Evolutionary conservation across 2,888 invertebrate genomes (phyloP), one percentile per base, ranked within the genome.

Genomic region (Idaea straminata): DNA sequence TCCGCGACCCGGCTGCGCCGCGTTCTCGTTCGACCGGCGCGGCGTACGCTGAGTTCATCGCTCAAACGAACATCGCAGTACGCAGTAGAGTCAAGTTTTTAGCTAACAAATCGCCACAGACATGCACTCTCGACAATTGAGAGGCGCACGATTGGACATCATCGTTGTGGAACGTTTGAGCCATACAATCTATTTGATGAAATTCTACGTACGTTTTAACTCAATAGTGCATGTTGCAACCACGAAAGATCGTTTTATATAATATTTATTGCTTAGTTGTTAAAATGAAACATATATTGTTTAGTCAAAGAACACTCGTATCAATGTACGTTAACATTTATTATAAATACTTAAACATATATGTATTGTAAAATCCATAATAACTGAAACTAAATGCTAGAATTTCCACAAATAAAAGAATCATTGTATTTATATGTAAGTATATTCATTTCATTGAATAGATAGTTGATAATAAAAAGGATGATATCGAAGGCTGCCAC

Each of bases 401-500:
- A n/a, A n/a, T n/a, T n/a, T n/a, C 25, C 3, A 25, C 25, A 25
- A 25, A 2, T 25, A 2, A 25, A 25, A 25, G 25, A 3, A 25
- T 25, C 25, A 25, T 25, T 2, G 3, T 25, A 25, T 3, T 25
- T 3, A 25, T 3, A 25, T 1, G 25, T 25, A 25, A 25, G 3
- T 25, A 1, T 25, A 25, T 3, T 25, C 3, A 25, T 25, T 25
- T 25, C 25, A 25, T 25, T 25, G 25, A 25, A 25, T 25, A 25
- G 25, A 3, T 25, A 25, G 25, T 25, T 25, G 25, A 25, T 25
- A 25, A 25, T 25, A 85, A 89, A 88, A 88, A 86, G 88, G 79
- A 85, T 85, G 81, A 81, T 90, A 87, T 87, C 82, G 13, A 47
- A 7, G 89, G 88, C 89, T 90, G 78, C 68, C 71, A 71, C 70